Percentiles rank a stretch among this genome's conserved stretches.
These are phyloP conservation scores for Theristicus caerulescens DNA, from an alignment of 2,113 vertebrate species.

Conservation along the genomic window DNA sequence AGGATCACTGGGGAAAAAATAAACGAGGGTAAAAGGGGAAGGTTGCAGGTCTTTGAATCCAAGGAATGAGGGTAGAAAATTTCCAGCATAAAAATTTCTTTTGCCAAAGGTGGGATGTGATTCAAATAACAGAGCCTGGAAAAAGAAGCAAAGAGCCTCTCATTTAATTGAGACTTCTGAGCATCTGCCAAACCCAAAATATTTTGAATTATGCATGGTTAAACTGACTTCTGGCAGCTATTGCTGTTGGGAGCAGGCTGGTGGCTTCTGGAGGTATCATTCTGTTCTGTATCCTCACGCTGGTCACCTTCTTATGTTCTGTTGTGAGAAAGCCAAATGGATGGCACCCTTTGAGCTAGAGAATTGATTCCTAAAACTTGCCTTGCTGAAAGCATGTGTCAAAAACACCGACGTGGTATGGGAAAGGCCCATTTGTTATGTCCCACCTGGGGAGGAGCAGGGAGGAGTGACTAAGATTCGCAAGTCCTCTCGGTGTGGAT, in stretches of 20 bases:
- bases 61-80: background rate
- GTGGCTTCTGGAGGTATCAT: background rate
- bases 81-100: background rate
- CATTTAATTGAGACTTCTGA: background rate
- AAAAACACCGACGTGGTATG: accelerated
- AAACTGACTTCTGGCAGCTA: background rate
- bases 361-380: background rate
- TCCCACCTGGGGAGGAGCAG: too few relatives aligned
- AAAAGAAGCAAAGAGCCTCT: background rate
- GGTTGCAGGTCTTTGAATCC: background rate
- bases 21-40: background rate
- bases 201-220: background rate
- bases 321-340: background rate
- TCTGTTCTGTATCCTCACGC: background rate
- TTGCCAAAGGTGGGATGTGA: background rate
- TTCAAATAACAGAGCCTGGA: background rate
- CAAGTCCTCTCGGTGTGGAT: too few relatives aligned
- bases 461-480: too few relatives aligned
- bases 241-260: background rate
- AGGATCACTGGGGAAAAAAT: background rate
- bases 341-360: background rate
- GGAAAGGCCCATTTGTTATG: background rate
- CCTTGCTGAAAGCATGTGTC: background rate
- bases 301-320: background rate
- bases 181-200: background rate